Base-by-base conservation (phyloP, 2,797 vertebrate genomes). In the Peromyscus nudipes region DNA sequence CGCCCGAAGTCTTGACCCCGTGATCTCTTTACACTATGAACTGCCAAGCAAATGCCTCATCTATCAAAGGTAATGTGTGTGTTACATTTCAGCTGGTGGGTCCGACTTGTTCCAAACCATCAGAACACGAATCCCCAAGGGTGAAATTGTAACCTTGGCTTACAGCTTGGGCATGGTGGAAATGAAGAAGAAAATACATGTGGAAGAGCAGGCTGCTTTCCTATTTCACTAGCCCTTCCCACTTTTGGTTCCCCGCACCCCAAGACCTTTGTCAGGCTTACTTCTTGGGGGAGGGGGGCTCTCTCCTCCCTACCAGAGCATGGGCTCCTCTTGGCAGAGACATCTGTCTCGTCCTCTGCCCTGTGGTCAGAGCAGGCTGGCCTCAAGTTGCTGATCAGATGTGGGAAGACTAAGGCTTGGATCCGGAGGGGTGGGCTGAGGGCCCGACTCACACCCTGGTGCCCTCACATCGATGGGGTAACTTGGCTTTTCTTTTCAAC, bases 391-490 rank as follows among this genome's bases (percentile, higher is more conserved):
- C 34, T 1, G 37, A 11, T 2, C 0, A 0, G 77, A 5, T 0
- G 6, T 4, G 52, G 37, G 25, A 1, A 92, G 40, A 8, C 12
- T 0, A 0, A 0, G 17, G 64, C 19, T 0, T 5, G n/a, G 75
- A 6, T 0, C 0, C 0, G 0, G 62, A 12, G 25, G 4, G 27
- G 4, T 31, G 0, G 0, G 27, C 57, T 14, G 83, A 8, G 55
- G 14, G 27, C n/a, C 5, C 2, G 0, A 0, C 64, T 4, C 31
- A 0, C 0, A 0, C 7, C 55, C 81, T 34, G 5, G 49, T 2
- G 69, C 52, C 52, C 10, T 73, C 19, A 49, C 43, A 0, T 0
- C 6, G 37, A 37, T 5, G 6, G 21, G 46, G 21, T 1, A 2
- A 4, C 67, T 43, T 4, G 1, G n/a, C 29, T 75, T 64, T 23